Base-by-base conservation (phyloP, 2,113 vertebrate genomes). In the Neolamprologus cancellatus region DNA sequence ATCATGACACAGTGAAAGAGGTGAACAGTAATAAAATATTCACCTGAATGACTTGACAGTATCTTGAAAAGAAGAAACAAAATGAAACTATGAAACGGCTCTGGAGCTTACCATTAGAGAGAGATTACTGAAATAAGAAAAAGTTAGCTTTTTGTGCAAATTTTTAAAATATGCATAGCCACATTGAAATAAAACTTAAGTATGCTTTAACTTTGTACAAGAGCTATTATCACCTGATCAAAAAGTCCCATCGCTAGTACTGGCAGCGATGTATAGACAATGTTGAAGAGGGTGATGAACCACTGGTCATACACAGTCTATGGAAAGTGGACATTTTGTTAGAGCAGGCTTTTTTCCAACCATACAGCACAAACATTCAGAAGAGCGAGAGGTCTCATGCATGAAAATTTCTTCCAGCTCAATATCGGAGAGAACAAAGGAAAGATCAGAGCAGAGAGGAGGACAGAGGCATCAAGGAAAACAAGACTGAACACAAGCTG, bases 281-380 rank as follows among this genome's bases (percentile, higher is more conserved):
- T 97, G 82, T 96, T 98, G 94, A 96, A 98, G 80, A 97, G 94
- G 32, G 97, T 97, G 81, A 97, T 97, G 91, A 98, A 98, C 96
- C 97, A 97, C 91, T 97, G 97, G 91, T 97, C 97, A 84, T 97
- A 98, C 54, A 97, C 96, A 4, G 97, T 97, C 97, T 98, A 91
- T 36, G 92, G 94, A 81, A n/a, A 69, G 12, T 93, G 84, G 84
- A 83, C 6, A 88, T 7, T 50, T 76, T 30, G 18, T n/a, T 30
- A 48, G 41, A 76, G 41, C 41, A 6, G 8, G 11, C 1, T 20
- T 44, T 71, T 74, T 76, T 18, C 25, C 15, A 76, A 48, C 41
- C 9, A 18, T 48, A 18, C 8, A 74, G 39, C 8, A 11, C 23
- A 30, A 76, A 48, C 69, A 76, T 76, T 76, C 15, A 48, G 41